These are phyloP conservation scores for Agapornis roseicollis DNA, from an alignment of 2,113 vertebrate genomes.

Conservation along the genomic window DNA sequence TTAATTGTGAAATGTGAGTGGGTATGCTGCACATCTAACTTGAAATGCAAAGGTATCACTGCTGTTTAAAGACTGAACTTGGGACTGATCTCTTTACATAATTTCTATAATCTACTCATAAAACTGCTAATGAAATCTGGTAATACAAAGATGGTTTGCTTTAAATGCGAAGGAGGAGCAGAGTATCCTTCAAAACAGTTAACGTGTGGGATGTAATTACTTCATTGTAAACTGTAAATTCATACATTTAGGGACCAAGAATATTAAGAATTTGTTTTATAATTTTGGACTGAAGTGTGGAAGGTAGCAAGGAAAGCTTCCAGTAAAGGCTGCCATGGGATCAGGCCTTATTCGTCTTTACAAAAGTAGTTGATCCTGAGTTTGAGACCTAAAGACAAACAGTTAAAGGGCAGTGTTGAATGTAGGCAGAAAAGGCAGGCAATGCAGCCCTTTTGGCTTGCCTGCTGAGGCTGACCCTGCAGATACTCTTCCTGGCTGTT, in stretches of 20 bases:
- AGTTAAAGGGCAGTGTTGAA: no score
- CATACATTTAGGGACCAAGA: not conserved
- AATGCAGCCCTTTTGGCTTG: not conserved
- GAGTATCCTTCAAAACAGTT: not conserved
- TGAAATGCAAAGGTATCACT: not conserved
- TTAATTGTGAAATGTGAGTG: not conserved
- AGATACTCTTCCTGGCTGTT: not conserved
- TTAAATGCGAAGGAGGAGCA: not conserved
- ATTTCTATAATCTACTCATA: not conserved
- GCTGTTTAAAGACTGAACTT: not conserved
- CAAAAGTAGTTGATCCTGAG: accelerated
- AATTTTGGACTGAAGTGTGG: not conserved
- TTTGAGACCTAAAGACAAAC: not conserved
- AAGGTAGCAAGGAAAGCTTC: not conserved
- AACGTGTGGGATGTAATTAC: not conserved
- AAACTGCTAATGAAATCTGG: not conserved
- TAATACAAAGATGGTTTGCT: not conserved
- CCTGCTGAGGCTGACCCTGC: not conserved
- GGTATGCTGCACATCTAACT: not conserved
- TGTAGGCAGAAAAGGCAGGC: accelerated
- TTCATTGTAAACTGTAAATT: not conserved
- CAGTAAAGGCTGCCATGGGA: not conserved
- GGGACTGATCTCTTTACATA: not conserved
- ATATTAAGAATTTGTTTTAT: not conserved
- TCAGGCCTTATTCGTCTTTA: not conserved